Evolutionary conservation across 2,113 vertebrate genomes (phyloP), one percentile per base, ranked within the genome.

Genomic region (Corythaixoides concolor): DNA sequence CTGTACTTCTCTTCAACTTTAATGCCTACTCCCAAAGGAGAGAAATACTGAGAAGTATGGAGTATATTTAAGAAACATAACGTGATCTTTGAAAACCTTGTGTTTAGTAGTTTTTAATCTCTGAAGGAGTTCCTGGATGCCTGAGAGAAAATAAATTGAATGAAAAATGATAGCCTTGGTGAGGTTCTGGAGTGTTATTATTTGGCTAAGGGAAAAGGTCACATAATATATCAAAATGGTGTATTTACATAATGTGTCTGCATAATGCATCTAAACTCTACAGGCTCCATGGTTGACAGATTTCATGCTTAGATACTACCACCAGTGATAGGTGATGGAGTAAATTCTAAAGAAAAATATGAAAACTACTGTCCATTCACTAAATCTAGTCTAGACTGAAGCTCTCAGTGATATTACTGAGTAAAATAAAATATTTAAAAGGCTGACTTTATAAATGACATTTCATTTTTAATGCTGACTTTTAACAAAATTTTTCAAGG

Each of bases 141-240:
- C 75, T 70, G 18, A 93, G 55, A 93, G 74, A 91, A 95, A 94
- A 93, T 43, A 79, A 82, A 55, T 55, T 52, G 11, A 9, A 74
- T 85, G 75, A 93, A 90, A 95, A 96, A 95, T 88, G 10, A 76
- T 18, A 37, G 63, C 70, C 70, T 85, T 80, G 75, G 72, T 91
- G 50, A 70, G 35, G 47, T 96, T 86, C 59, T 77, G 82, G 35
- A 76, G 82, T 74, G 70, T 83, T 96, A 33, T 85, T 92, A 82
- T 90, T 96, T 88, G 37, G 47, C 55, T 93, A 74, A 88, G 9
- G n/a, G 72, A 91, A 96, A 97, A 97, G 90, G 93, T 95, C 90
- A 73, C 30, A 35, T 85, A 96, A 90, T 94, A 53, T 39, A 94
- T 94, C 70, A 94, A 94, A 96, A 88, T 59, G 37, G 52, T 95